Base-by-base conservation (phyloP, 2,113 vertebrate genomes). In the Platycercus adscitus region DNA sequence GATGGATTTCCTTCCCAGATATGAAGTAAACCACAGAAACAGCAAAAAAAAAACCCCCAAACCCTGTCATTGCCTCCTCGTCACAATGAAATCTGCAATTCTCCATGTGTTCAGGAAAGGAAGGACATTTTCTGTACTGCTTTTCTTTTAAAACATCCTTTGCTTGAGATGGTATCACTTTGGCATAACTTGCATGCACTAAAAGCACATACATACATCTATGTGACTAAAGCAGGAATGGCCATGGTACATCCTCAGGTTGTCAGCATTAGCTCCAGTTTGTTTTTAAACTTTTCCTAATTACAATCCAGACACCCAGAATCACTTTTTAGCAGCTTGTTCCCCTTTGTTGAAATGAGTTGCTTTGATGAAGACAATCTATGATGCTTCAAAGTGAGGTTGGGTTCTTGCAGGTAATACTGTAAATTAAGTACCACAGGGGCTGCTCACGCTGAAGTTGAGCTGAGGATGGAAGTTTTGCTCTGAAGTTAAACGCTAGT, bases 401-500 rank as follows among this genome's bases (percentile, higher is more conserved):
- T 20, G 71, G 69, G 26, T 13, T 77, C 15, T 4, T 65, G 47
- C 33, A n/a, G 64, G 88, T 37, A 9, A 19, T 19, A 70, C 68
- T 82, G 92, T 37, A 79, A 97, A 93, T 87, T 69, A 75, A 49
- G 63, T 49, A 56, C 17, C 53, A 21, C 6, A 1, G 56, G 79
- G 61, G 63, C 49, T 49, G 31, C 56, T 35, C 18, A 0, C 0
- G 0, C 6, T 0, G 0, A 50, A 18, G 1, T 20, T 46, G 71
- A 77, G 49, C 0, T 25, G 81, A 64, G 50, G 63, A 28, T 6
- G 58, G 76, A 31, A 20, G 31, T 49, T 69, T 70, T 7, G 5
- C 18, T 58, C 52, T 29, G 9, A 58, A 92, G 21, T 20, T n/a
- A n/a, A 83, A 46, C 10, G 1, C 17, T 5, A 11, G 29, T 35